Percentiles rank a stretch among this genome's conserved stretches.
phyloP scores from a whole-genome alignment of 2,888 invertebrate genomes.

The Chydorus sphaericus region DNA sequence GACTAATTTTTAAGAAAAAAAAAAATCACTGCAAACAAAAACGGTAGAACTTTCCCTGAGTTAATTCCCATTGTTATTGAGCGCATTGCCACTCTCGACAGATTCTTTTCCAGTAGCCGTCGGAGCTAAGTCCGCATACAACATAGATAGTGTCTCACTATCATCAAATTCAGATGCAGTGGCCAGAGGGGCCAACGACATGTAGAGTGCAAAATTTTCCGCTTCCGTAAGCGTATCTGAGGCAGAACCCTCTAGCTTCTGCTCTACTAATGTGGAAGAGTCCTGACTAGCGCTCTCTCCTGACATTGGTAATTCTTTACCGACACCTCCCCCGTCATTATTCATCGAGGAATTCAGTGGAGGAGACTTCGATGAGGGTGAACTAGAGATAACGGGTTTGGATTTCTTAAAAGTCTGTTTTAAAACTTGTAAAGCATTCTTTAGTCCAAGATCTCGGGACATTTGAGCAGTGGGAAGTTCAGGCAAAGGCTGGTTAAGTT shows the following conservation, averaged over 20 bases:
- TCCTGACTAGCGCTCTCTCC: constrained; percentile 31
- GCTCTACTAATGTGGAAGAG: constrained; percentile 20
- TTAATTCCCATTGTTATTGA: background rate
- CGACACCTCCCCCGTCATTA: background rate
- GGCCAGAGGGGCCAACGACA: constrained; percentile 69
- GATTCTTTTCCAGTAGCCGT: too few species aligned
- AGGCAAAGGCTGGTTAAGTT: constrained; percentile 17
- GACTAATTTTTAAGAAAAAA: too few species aligned
- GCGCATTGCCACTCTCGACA: background rate
- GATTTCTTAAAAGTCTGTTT: constrained; percentile 10
- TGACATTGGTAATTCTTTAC: constrained; percentile 38
- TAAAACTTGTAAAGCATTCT: constrained; percentile 10
- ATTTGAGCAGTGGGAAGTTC: constrained; percentile 23
- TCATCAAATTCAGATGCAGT: constrained; percentile 79
- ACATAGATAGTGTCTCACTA: constrained; percentile 28
- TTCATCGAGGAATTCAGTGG: constrained; percentile 13
- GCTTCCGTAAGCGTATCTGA: constrained; percentile 57
- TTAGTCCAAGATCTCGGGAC: constrained; percentile 16
- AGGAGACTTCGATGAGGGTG: constrained; percentile 9
- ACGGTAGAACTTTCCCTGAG: background rate
- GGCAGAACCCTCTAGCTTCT: constrained; percentile 12
- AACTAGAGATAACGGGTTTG: constrained; percentile 22
- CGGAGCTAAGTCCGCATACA: constrained; percentile 12
- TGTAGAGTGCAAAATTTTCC: constrained; percentile 74
- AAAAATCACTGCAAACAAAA: background rate